phyloP scores from a whole-genome alignment of 92 coral and sea anemone species.

The Muricea muricata region DNA sequence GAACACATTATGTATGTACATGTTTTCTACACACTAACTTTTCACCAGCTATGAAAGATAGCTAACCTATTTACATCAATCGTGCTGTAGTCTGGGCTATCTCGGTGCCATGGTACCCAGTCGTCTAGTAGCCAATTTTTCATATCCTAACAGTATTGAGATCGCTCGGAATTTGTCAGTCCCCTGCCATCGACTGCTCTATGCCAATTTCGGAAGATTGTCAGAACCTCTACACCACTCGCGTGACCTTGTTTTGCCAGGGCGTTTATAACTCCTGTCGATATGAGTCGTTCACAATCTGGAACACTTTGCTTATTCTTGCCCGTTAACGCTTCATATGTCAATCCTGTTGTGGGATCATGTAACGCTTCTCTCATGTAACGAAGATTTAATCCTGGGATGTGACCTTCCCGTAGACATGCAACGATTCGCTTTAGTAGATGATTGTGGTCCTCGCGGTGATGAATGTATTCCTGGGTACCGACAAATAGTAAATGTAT shows the following conservation, averaged over 20 bases:
- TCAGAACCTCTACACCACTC: not conserved
- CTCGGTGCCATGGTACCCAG: not conserved
- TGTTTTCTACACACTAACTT: constrained; percentile 38
- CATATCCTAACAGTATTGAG: not conserved
- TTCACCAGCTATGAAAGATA: no score
- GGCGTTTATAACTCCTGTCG: constrained; percentile 55
- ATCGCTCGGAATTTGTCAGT: constrained; percentile 41
- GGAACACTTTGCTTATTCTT: no score
- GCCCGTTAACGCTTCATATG: constrained; percentile 81
- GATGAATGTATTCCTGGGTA: no score
- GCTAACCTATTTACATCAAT: not conserved
- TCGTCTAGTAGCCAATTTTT: not conserved
- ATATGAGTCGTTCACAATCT: no score
- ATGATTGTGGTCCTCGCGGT: no score
- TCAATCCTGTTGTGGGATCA: constrained; percentile 73
- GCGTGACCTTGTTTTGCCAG: not conserved
- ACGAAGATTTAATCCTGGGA: constrained; percentile 57
- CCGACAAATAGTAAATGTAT: no score
- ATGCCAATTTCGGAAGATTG: not conserved
- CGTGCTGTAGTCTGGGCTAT: not conserved
- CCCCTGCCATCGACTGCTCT: constrained; percentile 58
- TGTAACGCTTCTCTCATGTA: constrained; percentile 60
- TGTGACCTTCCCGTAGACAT: constrained; percentile 63
- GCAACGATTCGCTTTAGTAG: constrained; percentile 54
- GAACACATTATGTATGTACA: no score